phyloP scores from a whole-genome alignment of 2,797 vertebrate species.

The Ataeniobius toweri region DNA sequence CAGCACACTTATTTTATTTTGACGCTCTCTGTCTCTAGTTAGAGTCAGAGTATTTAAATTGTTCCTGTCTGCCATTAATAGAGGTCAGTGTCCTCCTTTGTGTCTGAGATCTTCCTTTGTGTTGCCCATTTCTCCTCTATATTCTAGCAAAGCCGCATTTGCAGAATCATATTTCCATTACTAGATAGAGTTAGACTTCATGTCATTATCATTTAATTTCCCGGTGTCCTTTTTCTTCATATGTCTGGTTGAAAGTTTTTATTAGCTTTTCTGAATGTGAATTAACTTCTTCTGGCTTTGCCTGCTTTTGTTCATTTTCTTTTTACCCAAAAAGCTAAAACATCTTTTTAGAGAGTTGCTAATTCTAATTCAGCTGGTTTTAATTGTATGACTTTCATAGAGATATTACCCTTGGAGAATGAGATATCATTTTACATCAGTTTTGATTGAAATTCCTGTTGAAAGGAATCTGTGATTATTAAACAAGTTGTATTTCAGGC shows the following conservation, averaged over 20 bases:
- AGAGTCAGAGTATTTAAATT: conserved; percentile 10
- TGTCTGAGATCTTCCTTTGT: conserved; percentile 24
- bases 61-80: conserved; percentile 20
- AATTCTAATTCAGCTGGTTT: conserved; percentile 12
- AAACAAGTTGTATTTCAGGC: not conserved
- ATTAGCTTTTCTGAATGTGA: conserved; percentile 28
- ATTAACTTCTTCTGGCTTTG: conserved; percentile 10
- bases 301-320: not conserved
- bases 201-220: conserved; percentile 53
- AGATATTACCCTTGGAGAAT: conserved; percentile 11
- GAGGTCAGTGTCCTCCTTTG: conserved; percentile 27
- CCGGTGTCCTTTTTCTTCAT: conserved; percentile 38
- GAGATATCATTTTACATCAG: conserved; percentile 5
- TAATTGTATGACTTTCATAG: conserved; percentile 1
- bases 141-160: conserved; percentile 15
- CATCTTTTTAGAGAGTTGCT: not conserved
- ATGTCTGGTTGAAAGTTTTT: conserved; percentile 35
- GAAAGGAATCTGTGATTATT: not conserved
- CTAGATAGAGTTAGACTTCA: conserved; percentile 28
- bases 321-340: conserved; percentile 20
- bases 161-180: conserved; percentile 38
- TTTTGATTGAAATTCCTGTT: not conserved
- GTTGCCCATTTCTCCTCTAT: conserved; percentile 18
- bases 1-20: conserved; percentile 1
- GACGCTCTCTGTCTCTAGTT: conserved; percentile 9